Conservation (phyloP, 2,888 invertebrate species). For the Phasia obesa region DNA sequence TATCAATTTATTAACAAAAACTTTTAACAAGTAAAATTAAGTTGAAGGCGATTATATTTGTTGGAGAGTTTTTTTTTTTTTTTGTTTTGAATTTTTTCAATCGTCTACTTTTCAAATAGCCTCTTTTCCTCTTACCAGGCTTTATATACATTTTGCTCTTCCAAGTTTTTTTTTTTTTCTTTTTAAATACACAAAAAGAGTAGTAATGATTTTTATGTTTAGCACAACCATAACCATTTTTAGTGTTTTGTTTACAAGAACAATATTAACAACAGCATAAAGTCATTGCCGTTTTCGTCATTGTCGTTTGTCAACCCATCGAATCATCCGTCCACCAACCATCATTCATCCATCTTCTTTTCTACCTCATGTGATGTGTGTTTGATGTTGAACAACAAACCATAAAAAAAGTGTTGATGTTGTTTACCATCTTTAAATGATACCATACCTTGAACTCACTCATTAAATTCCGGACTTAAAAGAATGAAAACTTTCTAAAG, state of each 20-base stretch:
- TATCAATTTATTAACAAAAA: constrained; percentile 78
- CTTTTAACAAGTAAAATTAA: constrained; percentile 57
- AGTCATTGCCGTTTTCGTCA: constrained; percentile 49
- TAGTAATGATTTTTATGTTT: constrained; percentile 61
- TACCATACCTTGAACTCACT: constrained; percentile 42
- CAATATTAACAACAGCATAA: constrained; percentile 39
- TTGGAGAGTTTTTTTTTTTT: constrained; percentile 23
- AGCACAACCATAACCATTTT: constrained; percentile 67
- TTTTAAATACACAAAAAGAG: constrained; percentile 22
- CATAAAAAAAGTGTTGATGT: constrained; percentile 56
- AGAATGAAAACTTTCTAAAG: constrained; percentile 8
- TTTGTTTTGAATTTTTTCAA: background rate
- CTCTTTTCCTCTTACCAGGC: constrained; percentile 7
- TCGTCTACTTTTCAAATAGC: constrained; percentile 24
- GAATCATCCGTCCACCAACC: constrained; percentile 63
- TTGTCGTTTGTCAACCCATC: constrained; percentile 72
- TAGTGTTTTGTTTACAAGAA: constrained; percentile 60
- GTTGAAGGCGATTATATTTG: constrained; percentile 39
- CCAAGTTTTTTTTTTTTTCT: constrained; percentile 13
- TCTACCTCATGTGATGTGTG: constrained; percentile 45
- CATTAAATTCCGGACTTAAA: background rate
- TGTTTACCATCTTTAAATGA: constrained; percentile 58
- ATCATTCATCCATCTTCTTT: constrained; percentile 49
- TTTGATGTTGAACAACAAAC: constrained; percentile 58
- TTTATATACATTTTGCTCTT: constrained; percentile 20